These are phyloP conservation scores for Procavia capensis DNA, from an alignment of 2,113 vertebrate genomes.

Conservation along the genomic window DNA sequence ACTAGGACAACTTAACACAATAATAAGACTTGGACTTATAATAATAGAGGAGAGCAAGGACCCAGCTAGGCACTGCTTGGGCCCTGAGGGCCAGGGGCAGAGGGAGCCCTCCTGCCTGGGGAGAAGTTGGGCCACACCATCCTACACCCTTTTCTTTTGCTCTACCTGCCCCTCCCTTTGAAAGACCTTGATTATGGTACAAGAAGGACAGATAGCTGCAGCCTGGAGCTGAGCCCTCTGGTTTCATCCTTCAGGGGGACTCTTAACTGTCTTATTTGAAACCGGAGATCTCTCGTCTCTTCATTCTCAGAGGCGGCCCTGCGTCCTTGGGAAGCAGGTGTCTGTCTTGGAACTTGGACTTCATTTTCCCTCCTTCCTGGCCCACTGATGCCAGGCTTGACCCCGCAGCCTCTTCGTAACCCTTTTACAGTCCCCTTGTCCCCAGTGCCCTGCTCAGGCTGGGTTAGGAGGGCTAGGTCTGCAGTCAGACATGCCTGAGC, in stretches of 20 bases:
- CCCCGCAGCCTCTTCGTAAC: not conserved
- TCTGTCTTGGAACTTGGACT: not conserved
- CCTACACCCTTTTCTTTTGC: not conserved
- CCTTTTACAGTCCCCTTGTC: not conserved
- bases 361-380: not conserved
- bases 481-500: not conserved
- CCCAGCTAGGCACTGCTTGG: too few relatives aligned
- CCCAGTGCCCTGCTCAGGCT: not conserved
- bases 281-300: not conserved
- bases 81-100: not conserved
- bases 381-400: not conserved
- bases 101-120: not conserved
- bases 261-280: not conserved
- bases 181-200: not conserved
- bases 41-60: not conserved
- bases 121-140: not conserved
- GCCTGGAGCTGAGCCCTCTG: not conserved
- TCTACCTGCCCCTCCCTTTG: not conserved
- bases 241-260: not conserved
- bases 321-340: not conserved
- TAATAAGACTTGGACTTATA: accelerated
- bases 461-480: not conserved
- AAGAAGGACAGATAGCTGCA: not conserved
- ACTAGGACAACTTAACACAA: not conserved
- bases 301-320: not conserved